Conservation (phyloP, 2,113 vertebrate species). For the Saguinus midas region DNA sequence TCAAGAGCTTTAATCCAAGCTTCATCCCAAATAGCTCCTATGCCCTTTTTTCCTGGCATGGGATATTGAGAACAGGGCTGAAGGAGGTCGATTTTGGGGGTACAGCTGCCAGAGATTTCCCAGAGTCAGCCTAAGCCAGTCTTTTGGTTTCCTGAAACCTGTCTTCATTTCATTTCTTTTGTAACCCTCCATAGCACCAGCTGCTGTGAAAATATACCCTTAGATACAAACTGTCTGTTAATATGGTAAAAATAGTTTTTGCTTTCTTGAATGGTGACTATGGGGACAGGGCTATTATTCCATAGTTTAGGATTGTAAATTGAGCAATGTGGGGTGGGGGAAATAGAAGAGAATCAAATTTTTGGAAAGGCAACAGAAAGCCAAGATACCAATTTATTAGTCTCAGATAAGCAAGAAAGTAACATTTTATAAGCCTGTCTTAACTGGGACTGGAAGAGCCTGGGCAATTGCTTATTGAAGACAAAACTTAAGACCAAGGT, state of each 20-base stretch:
- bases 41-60: not conserved
- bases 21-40: not conserved
- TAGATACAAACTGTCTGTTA: not conserved
- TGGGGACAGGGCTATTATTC: not conserved
- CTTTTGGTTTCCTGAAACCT: constrained; percentile 4
- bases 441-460: not conserved
- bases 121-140: not conserved
- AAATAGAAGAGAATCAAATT: not conserved
- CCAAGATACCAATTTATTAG: not conserved
- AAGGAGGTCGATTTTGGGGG: not conserved
- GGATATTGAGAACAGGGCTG: not conserved
- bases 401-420: not conserved
- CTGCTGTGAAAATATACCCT: not conserved
- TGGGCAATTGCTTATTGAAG: not conserved
- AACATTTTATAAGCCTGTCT: not conserved
- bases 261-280: not conserved
- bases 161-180: constrained; percentile 4
- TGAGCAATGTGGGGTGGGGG: not conserved
- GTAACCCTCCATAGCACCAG: not conserved
- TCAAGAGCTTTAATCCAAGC: not conserved
- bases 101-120: not conserved
- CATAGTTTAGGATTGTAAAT: not conserved
- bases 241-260: not conserved
- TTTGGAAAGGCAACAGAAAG: constrained; percentile 8
- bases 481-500: not conserved